Evolutionary conservation across 2,113 vertebrate genomes (phyloP).

Genomic region (Petrocephalus zakoni): DNA sequence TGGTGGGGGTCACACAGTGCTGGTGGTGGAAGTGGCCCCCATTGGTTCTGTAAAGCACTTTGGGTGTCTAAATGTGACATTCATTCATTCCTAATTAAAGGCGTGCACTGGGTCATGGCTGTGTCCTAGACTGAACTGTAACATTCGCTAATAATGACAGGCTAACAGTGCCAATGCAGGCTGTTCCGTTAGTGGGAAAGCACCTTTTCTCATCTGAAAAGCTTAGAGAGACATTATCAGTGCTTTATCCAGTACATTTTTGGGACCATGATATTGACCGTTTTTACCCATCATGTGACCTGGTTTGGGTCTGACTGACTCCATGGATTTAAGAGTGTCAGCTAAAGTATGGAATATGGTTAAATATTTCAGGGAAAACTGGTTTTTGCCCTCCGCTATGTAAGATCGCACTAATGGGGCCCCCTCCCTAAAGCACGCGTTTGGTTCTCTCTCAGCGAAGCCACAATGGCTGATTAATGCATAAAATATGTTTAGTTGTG

Average conservation of each 20-base stretch:
- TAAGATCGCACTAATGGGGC: background rate
- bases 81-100: background rate
- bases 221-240: background rate
- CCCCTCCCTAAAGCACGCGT: background rate
- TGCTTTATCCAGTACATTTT: background rate
- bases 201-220: background rate
- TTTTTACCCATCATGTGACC: constrained; percentile 32
- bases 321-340: constrained; percentile 66
- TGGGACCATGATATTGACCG: background rate
- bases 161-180: background rate
- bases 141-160: background rate
- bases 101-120: background rate
- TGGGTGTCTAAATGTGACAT: background rate
- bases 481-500: constrained; percentile 4
- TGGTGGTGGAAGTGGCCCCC: background rate
- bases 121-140: background rate
- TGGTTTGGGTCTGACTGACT: constrained; percentile 64
- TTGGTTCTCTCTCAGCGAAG: background rate
- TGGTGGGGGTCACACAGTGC: background rate
- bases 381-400: constrained; percentile 20
- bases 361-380: constrained; percentile 48
- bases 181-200: background rate
- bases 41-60: background rate
- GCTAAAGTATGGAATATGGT: constrained; percentile 59
- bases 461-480: background rate